These are phyloP conservation scores for Drosophila neocordata DNA, from an alignment of 1,140 invertebrate genomes.

Conservation along the genomic window DNA sequence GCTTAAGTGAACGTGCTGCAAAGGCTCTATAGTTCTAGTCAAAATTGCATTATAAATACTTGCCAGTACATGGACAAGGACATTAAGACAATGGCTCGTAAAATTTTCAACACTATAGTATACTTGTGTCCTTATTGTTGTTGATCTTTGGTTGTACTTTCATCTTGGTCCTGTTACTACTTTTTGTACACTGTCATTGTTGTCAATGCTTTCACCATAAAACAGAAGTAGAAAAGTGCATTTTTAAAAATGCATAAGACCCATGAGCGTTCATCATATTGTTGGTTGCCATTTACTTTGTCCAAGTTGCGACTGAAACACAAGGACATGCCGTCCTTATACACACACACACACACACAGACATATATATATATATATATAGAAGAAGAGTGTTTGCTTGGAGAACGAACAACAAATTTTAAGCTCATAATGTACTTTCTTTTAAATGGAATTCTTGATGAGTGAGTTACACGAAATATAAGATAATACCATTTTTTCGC, in stretches of 20 bases:
- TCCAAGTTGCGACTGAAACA: constrained; percentile 11
- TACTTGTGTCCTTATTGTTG: constrained; percentile 26
- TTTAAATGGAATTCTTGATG: constrained; percentile 65
- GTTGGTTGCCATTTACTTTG: constrained; percentile 56
- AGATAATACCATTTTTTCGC: constrained; percentile 20
- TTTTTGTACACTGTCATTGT: constrained; percentile 34
- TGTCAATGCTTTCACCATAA: constrained; percentile 68
- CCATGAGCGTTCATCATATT: constrained; percentile 65
- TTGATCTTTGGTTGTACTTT: neutral
- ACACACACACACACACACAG: neutral
- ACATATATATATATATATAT: no score
- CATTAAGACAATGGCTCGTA: constrained; percentile 76
- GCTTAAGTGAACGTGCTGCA: constrained; percentile 36
- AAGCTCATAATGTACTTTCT: constrained; percentile 49
- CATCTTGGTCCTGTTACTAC: neutral
- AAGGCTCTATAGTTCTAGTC: constrained; percentile 39
- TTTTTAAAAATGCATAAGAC: constrained; percentile 76
- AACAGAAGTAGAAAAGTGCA: constrained; percentile 69
- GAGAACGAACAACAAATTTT: neutral
- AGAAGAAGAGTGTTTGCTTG: neutral
- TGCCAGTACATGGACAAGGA: constrained; percentile 54
- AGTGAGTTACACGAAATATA: neutral
- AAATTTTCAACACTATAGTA: constrained; percentile 54
- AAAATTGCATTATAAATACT: constrained; percentile 66
- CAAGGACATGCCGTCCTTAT: neutral